Evolutionary conservation across 2,113 vertebrate species (phyloP), one percentile per base, ranked within the genome.

Genomic region (Callipepla californica): DNA sequence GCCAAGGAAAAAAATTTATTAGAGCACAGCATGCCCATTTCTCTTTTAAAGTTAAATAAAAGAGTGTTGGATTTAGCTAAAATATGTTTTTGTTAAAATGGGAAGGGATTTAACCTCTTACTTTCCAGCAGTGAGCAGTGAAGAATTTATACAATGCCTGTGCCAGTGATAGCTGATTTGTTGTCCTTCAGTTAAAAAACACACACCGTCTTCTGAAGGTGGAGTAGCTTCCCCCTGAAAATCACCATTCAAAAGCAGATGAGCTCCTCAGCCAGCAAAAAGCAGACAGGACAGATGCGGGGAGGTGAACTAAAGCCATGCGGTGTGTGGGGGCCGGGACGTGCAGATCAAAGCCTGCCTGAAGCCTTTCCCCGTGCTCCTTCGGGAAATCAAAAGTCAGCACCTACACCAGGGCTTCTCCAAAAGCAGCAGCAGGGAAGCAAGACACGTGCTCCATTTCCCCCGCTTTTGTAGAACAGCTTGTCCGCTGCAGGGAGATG

Each of bases 1-100:
- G 66, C 94, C 95, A 96, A 95, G 89, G 74, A 92, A 94, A 93
- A 94, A 93, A 94, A 95, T 95, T 95, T 97, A 93, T 95, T 92
- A 72, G 89, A 87, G 85, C 81, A 47, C 80, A 95, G 77, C 65
- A 79, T 77, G 89, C 66, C 90, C 1, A 0, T 66, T 84, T 69
- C 91, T 93, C 82, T 92, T 89, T 94, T 92, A 36, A 88, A 61
- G 63, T 78, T 81, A 68, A 85, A 55, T 72, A 28, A 42, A 30
- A 77, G 25, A 14, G 55, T 18, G 23, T 82, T 95, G 42, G 73
- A 50, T 79, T 65, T 42, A 72, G 80, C 69, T 85, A 93, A 77
- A 87, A 87, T 86, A 67, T 57, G 58, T 66, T 69, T 87, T 70
- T 19, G 80, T 84, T 89, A 44, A 94, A 93, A 80, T 15, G 26